These are phyloP conservation scores for Tipula unca DNA, from an alignment of 2,888 invertebrate species.

Conservation along the genomic window DNA sequence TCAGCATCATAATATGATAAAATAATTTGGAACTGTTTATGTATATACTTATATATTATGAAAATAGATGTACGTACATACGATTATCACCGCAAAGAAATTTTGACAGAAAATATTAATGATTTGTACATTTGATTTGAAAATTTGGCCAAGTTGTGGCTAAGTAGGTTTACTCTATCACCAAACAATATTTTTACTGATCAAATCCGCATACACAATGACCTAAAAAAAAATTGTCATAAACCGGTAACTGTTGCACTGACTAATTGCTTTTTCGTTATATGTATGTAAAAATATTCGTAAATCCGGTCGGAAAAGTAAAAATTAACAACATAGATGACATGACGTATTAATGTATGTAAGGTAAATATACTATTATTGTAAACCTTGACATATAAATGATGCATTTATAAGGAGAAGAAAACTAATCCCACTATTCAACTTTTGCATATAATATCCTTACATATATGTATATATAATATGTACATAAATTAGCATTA, in stretches of 20 bases:
- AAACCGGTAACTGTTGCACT: neutral
- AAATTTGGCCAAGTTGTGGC: neutral
- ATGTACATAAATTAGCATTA: neutral
- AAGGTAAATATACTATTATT: neutral
- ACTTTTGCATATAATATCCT: neutral
- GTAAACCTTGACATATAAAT: neutral
- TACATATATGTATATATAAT: too few species aligned
- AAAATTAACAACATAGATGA: neutral
- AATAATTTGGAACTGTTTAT: neutral
- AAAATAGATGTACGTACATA: too few species aligned
- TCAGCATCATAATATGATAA: neutral
- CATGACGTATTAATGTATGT: neutral
- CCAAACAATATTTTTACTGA: too few species aligned
- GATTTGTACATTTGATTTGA: neutral
- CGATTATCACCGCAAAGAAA: neutral
- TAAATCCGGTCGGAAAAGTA: neutral
- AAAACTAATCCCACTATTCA: neutral
- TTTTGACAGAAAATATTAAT: neutral
- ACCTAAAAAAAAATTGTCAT: neutral
- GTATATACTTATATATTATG: neutral
- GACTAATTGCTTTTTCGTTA: neutral
- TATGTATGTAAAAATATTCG: neutral
- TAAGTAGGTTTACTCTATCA: too few species aligned
- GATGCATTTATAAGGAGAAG: neutral
- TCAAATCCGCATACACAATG: too few species aligned